phyloP scores from a whole-genome alignment of 2,888 invertebrate species.

The Prosopocoilus inquinatus region DNA sequence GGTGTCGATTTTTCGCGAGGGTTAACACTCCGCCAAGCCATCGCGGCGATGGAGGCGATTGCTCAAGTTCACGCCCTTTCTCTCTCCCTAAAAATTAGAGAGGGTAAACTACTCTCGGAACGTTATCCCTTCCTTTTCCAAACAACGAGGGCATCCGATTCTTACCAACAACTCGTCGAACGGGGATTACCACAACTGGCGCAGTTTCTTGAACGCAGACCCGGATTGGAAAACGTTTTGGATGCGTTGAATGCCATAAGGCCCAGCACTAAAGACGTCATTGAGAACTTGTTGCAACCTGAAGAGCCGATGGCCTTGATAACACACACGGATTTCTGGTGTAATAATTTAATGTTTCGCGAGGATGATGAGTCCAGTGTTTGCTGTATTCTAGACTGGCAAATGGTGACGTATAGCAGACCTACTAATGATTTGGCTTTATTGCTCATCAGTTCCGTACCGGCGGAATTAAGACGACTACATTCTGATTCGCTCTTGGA shows the following conservation, averaged over 20 bases:
- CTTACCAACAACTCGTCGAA: slow-evolving; percentile 75
- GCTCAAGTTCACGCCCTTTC: slow-evolving; percentile 74
- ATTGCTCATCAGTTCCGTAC: slow-evolving; percentile 69
- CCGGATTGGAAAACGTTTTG: slow-evolving; percentile 62
- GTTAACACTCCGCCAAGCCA: slow-evolving; percentile 62
- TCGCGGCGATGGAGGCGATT: slow-evolving; percentile 68
- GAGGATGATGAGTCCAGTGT: slow-evolving; percentile 53
- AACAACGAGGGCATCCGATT: slow-evolving; percentile 74
- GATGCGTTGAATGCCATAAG: slow-evolving; percentile 60
- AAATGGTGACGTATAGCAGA: slow-evolving; percentile 76
- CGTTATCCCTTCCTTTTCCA: slow-evolving; percentile 71
- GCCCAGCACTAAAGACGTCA: slow-evolving; percentile 68
- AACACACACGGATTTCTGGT: slow-evolving; percentile 84
- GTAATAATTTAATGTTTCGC: slow-evolving; percentile 72
- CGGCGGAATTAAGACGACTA: slow-evolving; percentile 66
- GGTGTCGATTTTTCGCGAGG: slow-evolving; percentile 70
- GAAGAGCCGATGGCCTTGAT: slow-evolving; percentile 72
- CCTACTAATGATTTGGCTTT: slow-evolving; percentile 79
- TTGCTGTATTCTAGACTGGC: slow-evolving; percentile 78
- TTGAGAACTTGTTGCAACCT: slow-evolving; percentile 68
- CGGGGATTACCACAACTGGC: slow-evolving; percentile 74
- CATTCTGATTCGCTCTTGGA: slow-evolving; percentile 65
- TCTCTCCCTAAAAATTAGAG: slow-evolving; percentile 60
- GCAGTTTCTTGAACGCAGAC: slow-evolving; percentile 65
- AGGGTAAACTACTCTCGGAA: slow-evolving; percentile 53